Evolutionary conservation across 2,888 invertebrate species (phyloP).

Genomic region (Osmoderma eremita): DNA sequence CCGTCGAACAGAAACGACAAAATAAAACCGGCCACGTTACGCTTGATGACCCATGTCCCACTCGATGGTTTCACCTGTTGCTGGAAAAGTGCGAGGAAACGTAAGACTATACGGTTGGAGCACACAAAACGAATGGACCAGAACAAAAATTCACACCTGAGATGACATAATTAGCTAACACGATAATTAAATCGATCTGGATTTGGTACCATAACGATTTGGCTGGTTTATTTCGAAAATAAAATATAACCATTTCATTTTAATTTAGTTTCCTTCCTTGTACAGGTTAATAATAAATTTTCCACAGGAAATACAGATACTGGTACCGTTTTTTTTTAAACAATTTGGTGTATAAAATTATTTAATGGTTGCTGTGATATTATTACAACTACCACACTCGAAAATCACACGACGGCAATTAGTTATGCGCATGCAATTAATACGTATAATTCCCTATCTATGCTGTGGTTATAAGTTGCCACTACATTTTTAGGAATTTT

Average conservation of each 20-base stretch:
- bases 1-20: slow-evolving; percentile 49
- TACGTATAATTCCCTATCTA: slow-evolving; percentile 17
- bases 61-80: slow-evolving; percentile 53
- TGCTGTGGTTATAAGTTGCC: slow-evolving; percentile 24
- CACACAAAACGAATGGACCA: neutral
- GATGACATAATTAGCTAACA: slow-evolving; percentile 35
- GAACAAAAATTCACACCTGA: slow-evolving; percentile 27
- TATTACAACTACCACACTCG: slow-evolving; percentile 19
- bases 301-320: too few relatives aligned
- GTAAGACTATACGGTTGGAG: slow-evolving; percentile 11
- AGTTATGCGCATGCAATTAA: slow-evolving; percentile 19
- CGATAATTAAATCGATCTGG: neutral
- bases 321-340: too few relatives aligned
- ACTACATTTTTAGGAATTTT: slow-evolving; percentile 20
- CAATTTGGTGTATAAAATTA: neutral
- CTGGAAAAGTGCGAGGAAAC: slow-evolving; percentile 43
- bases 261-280: too few relatives aligned
- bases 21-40: slow-evolving; percentile 50
- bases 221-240: too few relatives aligned
- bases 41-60: slow-evolving; percentile 55
- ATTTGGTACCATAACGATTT: neutral
- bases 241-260: too few relatives aligned
- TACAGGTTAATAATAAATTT: too few relatives aligned
- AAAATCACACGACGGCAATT: slow-evolving; percentile 19
- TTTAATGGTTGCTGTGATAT: slow-evolving; percentile 18